phyloP scores from a whole-genome alignment of 1,140 invertebrate genomes.

The Euura lappo region DNA sequence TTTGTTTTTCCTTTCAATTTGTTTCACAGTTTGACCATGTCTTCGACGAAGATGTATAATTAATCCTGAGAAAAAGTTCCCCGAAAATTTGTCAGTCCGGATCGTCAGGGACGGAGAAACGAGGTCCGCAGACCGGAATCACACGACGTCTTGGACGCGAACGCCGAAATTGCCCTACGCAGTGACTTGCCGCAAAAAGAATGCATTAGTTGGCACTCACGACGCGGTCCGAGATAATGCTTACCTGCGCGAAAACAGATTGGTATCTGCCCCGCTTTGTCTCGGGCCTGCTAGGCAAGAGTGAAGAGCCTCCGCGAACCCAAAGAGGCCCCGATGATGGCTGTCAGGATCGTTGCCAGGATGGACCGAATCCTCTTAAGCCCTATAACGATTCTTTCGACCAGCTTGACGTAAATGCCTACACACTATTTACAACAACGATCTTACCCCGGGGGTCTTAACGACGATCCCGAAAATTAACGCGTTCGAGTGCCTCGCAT shows the following conservation, averaged over 20 bases:
- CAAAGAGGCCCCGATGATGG: not conserved
- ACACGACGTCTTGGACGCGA: not conserved
- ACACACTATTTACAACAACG: not conserved
- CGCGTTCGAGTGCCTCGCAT: not conserved
- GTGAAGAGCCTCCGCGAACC: not conserved
- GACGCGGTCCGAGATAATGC: not conserved
- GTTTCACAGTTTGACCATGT: too few relatives aligned
- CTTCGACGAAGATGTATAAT: too few relatives aligned
- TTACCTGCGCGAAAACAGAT: slow-evolving; percentile 1
- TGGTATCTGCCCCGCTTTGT: slow-evolving; percentile 1
- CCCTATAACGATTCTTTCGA: not conserved
- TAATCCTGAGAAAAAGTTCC: not conserved
- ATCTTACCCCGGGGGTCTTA: not conserved
- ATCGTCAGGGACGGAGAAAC: not conserved
- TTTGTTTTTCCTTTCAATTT: too few relatives aligned
- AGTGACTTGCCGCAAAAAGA: slow-evolving; percentile 4
- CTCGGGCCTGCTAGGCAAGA: not conserved
- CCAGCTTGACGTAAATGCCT: not conserved
- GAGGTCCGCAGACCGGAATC: not conserved
- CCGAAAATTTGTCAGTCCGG: not conserved
- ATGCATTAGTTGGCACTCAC: slow-evolving; percentile 1
- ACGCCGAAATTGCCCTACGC: not conserved
- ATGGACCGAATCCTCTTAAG: not conserved
- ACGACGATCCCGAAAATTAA: not conserved
- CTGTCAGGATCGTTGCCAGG: not conserved